Evolutionary conservation across 2,113 vertebrate species (phyloP).

Genomic region (Upupa epops): DNA sequence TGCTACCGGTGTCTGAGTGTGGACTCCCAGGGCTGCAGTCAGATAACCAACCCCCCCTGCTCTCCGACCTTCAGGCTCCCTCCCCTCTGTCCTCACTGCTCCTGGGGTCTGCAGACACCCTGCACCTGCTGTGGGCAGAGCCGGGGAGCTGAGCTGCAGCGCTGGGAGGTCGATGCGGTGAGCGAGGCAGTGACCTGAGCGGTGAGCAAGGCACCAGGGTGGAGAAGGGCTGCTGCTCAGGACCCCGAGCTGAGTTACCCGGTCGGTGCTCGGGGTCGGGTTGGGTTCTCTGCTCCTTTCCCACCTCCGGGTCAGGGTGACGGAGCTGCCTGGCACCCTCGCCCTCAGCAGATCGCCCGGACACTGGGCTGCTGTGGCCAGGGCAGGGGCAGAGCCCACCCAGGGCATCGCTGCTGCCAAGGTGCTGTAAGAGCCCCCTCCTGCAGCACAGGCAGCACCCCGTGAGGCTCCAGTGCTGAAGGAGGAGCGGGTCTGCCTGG

Average conservation of each 20-base stretch:
- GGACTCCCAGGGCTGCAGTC: too few species aligned
- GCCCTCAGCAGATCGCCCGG: not conserved
- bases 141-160: not conserved
- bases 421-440: not conserved
- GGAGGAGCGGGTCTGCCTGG: too few species aligned
- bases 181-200: too few species aligned
- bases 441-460: not conserved
- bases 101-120: too few species aligned
- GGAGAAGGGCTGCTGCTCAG: conserved; percentile 57
- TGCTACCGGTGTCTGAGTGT: too few species aligned
- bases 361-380: not conserved
- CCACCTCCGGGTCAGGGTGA: too few species aligned
- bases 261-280: not conserved
- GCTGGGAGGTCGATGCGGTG: too few species aligned
- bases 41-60: too few species aligned
- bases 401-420: not conserved
- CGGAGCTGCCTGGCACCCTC: not conserved
- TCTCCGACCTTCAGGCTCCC: too few species aligned
- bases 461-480: not conserved
- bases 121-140: too few species aligned
- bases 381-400: conserved; percentile 7
- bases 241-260: conserved; percentile 31
- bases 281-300: too few species aligned
- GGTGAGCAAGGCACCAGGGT: conserved; percentile 35
- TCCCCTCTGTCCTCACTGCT: too few species aligned